Evolutionary conservation across 1,140 invertebrate species (phyloP), one percentile per base, ranked within the genome.

Genomic region (Papilio helenus): DNA sequence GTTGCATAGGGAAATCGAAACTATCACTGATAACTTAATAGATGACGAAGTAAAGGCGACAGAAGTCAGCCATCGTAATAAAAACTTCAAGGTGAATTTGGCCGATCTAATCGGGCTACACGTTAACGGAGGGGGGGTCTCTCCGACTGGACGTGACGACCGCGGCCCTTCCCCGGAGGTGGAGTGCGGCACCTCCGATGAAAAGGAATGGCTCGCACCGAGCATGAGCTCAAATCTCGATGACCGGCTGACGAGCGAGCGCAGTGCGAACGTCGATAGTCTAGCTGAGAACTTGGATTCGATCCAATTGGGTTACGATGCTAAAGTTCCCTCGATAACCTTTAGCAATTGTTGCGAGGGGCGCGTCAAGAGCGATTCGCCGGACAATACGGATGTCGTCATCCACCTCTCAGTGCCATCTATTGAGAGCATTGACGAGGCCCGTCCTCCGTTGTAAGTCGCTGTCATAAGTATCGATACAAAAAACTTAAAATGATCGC

Each of bases 271-370:
- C 81, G 86, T 94, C 68, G 90, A 92, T 23, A 88, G 89, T 71
- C 79, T 95, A 81, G 84, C 90, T 76, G 85, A 92, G 83, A 89
- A 88, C 61, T 83, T 95, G 82, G 87, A 89, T 76, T 84, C 87
- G 34, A 86, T 95, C 49, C 88, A 91, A 82, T 88, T 95, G 42
- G 87, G 92, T 81, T 89, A 85, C 81, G 87, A 92, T 88, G 89
- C 82, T 68, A 91, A 92, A 80, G 87, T 94, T 7, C 94, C 94
- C 26, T 86, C 87, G 79, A 95, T 95, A 89, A 95, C 93, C 78
- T 93, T 95, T 79, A 95, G 94, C 79, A 94, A 95, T 87, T 95
- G 94, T 91, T 91, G 92, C 79, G 91, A 94, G 80, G 82, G 83
- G 39, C 86, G 85, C 76, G 71, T 76, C 9, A 87, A 87, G 72